phyloP scores from a whole-genome alignment of 2,113 vertebrate species.

The Butastur rufipennis region DNA sequence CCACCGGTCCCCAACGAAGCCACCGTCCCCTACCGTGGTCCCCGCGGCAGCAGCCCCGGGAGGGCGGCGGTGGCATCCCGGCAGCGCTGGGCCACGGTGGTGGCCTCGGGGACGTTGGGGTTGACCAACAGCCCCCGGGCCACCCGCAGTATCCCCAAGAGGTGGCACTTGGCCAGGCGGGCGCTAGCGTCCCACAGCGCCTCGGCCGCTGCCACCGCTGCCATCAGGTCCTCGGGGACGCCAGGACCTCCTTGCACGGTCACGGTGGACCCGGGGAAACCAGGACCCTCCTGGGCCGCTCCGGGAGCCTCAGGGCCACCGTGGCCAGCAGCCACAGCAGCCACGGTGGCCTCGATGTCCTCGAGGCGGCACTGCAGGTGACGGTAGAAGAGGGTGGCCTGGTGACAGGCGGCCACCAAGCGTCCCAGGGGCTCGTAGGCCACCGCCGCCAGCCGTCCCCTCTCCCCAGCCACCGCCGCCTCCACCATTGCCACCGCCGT shows the following conservation, averaged over 20 bases:
- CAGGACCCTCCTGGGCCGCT: background rate
- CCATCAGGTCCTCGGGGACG: background rate
- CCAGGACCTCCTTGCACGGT: background rate
- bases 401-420: background rate
- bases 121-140: background rate
- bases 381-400: background rate
- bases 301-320: background rate
- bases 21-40: background rate
- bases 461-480: accelerated
- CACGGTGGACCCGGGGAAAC: background rate
- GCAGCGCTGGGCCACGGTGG: background rate
- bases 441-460: background rate
- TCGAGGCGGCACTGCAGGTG: background rate
- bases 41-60: background rate
- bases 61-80: background rate
- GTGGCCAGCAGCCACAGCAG: background rate
- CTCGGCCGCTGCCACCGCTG: too few relatives aligned
- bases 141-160: background rate
- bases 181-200: background rate
- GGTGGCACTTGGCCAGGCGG: background rate
- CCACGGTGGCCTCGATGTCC: background rate
- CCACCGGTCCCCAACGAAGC: background rate
- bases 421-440: background rate
- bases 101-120: accelerated
- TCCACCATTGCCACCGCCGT: background rate